Conservation (phyloP, 2,113 vertebrate species). For the Lepidothrix coronata region DNA sequence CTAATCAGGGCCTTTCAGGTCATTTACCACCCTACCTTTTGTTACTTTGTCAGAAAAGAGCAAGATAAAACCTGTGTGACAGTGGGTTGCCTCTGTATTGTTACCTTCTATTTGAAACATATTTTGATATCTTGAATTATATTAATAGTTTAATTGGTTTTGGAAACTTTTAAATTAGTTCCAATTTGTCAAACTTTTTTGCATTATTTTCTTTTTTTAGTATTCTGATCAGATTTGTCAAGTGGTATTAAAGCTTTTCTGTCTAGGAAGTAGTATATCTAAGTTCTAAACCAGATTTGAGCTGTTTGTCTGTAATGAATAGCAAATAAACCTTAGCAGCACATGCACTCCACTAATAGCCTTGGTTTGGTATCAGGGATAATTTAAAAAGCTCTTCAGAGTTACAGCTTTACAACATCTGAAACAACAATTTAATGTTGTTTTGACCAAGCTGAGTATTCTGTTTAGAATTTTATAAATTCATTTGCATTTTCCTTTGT, state of each 20-base stretch:
- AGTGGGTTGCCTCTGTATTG: conserved; percentile 54
- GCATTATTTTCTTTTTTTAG: background rate
- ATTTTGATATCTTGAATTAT: conserved; percentile 76
- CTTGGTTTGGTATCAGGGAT: background rate
- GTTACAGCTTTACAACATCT: background rate
- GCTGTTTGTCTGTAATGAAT: conserved; percentile 34
- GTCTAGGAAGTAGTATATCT: background rate
- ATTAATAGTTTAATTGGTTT: conserved; percentile 78
- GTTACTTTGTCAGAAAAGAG: conserved; percentile 81
- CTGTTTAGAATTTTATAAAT: background rate
- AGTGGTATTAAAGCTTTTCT: conserved; percentile 7
- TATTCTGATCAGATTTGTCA: conserved; percentile 64
- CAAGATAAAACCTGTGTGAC: conserved; percentile 79
- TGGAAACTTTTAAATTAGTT: conserved; percentile 70
- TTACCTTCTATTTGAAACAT: conserved; percentile 63
- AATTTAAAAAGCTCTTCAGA: background rate
- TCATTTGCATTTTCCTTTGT: background rate
- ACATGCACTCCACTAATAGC: background rate
- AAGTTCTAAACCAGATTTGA: conserved; percentile 1
- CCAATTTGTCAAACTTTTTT: conserved; percentile 58
- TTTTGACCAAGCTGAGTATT: background rate
- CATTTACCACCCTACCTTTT: conserved; percentile 80
- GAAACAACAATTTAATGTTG: background rate
- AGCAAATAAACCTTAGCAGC: conserved; percentile 7
- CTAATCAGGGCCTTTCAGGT: conserved; percentile 83